Evolutionary conservation across 2,113 vertebrate species (phyloP).

Genomic region (Gallinago undulata): DNA sequence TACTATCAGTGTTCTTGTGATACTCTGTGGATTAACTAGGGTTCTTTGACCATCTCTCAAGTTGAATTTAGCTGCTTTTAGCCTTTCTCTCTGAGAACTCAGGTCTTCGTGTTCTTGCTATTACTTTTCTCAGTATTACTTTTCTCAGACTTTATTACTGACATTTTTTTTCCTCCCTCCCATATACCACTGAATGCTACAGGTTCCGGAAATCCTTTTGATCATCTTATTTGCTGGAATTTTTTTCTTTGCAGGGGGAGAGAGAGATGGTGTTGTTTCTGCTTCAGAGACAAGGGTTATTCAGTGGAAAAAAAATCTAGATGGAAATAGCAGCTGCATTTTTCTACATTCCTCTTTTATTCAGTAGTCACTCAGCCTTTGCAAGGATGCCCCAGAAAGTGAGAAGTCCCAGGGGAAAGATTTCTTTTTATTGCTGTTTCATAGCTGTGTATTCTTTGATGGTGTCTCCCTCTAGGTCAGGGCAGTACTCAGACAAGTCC

Average conservation of each 20-base stretch:
- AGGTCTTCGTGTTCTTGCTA: neutral
- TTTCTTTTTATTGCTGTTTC: neutral
- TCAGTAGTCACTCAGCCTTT: neutral
- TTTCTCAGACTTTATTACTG: neutral
- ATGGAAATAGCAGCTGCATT: neutral
- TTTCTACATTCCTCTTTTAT: neutral
- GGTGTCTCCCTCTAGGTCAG: neutral
- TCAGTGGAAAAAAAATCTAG: neutral
- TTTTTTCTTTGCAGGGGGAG: too few species aligned
- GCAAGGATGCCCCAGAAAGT: neutral
- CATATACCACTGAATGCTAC: neutral
- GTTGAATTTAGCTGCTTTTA: neutral
- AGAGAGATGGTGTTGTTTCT: neutral
- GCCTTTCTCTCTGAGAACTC: neutral
- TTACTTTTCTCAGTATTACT: neutral
- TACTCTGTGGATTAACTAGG: neutral
- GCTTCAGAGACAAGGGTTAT: neutral
- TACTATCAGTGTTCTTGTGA: neutral
- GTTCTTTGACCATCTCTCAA: neutral
- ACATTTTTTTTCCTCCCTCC: neutral
- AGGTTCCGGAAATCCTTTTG: neutral
- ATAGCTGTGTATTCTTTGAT: neutral
- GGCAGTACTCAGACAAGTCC: neutral
- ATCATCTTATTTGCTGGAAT: neutral
- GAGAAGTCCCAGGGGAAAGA: neutral